Evolutionary conservation across 1,140 invertebrate species (phyloP).

Genomic region (Ganaspis sp.): DNA sequence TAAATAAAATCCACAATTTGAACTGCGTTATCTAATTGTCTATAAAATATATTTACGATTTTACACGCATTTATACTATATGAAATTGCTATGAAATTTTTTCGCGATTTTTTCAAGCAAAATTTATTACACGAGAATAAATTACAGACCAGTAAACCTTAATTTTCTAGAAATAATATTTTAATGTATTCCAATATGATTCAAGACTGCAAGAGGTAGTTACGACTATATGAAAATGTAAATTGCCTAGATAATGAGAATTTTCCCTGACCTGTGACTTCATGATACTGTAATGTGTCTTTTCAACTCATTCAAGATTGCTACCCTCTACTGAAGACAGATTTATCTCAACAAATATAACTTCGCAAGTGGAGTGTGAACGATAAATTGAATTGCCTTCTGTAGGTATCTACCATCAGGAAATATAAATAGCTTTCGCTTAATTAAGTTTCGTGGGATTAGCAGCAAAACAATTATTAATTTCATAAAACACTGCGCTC

Average conservation of each 20-base stretch:
- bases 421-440: background rate
- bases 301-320: conserved; percentile 24
- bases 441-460: background rate
- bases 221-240: background rate
- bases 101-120: no score
- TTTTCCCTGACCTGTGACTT: conserved; percentile 20
- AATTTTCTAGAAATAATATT: no score
- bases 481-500: no score
- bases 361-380: conserved; percentile 5
- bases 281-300: conserved; percentile 19
- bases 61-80: no score
- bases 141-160: no score
- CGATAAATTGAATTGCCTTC: background rate
- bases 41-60: no score
- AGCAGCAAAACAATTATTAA: no score
- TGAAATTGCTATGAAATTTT: no score
- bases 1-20: no score
- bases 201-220: background rate
- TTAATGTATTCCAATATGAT: no score
- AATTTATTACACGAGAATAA: no score
- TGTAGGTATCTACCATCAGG: background rate
- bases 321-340: conserved; percentile 11
- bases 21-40: no score
- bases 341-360: conserved; percentile 15
- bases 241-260: conserved; percentile 19